Percentiles rank a stretch among this genome's conserved stretches.
Conservation (phyloP, 2,888 invertebrate species). For the Galeruca laticollis region DNA sequence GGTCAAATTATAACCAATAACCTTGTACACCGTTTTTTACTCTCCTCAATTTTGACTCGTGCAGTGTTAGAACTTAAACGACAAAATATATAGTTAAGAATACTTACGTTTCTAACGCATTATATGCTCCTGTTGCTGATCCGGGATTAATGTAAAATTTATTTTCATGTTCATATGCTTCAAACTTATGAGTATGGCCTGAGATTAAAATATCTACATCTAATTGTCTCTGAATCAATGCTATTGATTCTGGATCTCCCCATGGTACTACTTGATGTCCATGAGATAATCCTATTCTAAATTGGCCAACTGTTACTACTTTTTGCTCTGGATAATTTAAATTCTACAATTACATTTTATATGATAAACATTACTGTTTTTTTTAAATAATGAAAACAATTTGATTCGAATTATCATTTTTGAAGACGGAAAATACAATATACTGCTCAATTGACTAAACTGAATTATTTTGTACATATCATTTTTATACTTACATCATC, state of each 20-base stretch:
- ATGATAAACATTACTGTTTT: background rate
- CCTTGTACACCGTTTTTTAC: no score
- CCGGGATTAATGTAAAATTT: constrained; percentile 99
- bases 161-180: constrained; percentile 97
- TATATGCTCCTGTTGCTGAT: constrained; percentile 98
- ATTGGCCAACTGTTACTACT: constrained; percentile 98
- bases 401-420: no score
- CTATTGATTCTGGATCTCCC: constrained; percentile 94
- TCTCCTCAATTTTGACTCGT: no score
- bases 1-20: no score
- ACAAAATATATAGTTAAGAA: background rate
- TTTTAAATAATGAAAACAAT: background rate
- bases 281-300: constrained; percentile 96
- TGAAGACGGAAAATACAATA: background rate
- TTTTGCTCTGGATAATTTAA: constrained; percentile 96
- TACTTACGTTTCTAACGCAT: constrained; percentile 87
- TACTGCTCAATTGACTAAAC: background rate
- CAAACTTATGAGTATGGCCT: constrained; percentile 98
- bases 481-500: constrained; percentile 80
- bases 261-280: constrained; percentile 99
- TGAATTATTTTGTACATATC: background rate
- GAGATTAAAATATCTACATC: constrained; percentile 99
- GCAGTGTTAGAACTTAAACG: no score
- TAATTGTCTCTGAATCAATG: constrained; percentile 93
- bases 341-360: constrained; percentile 72